Evolutionary conservation across 2,113 vertebrate species (phyloP).

Genomic region (Morone chrysops): DNA sequence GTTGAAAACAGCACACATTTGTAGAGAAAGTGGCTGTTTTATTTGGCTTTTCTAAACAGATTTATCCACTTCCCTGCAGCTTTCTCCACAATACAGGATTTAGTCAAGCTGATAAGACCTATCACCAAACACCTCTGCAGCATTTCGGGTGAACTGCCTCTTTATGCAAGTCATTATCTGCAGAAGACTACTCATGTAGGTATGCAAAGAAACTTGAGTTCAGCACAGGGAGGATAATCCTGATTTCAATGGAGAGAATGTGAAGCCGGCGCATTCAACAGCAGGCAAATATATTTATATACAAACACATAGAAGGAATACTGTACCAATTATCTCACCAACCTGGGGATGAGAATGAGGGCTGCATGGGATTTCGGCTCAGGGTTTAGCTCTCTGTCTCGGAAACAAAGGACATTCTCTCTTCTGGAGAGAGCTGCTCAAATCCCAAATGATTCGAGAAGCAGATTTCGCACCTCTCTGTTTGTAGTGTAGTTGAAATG

Average conservation of each 20-base stretch:
- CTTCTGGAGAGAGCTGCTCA: slow-evolving; percentile 56
- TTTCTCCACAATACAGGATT: background rate
- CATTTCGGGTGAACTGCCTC: slow-evolving; percentile 44
- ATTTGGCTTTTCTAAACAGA: background rate
- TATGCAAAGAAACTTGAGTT: slow-evolving; percentile 65
- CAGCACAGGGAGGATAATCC: slow-evolving; percentile 59
- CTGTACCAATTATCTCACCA: slow-evolving; percentile 73
- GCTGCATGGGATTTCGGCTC: slow-evolving; percentile 59
- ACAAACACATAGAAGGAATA: slow-evolving; percentile 60
- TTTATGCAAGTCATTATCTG: slow-evolving; percentile 5
- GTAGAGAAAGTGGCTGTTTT: background rate
- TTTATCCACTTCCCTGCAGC: background rate
- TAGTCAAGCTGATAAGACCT: background rate
- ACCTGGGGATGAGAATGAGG: slow-evolving; percentile 69
- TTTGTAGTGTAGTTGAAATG: slow-evolving; percentile 24
- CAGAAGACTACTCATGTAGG: slow-evolving; percentile 43
- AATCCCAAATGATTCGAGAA: slow-evolving; percentile 55
- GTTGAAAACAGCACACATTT: background rate
- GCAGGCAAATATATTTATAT: slow-evolving; percentile 52
- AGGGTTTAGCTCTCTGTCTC: slow-evolving; percentile 50
- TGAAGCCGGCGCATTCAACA: slow-evolving; percentile 56
- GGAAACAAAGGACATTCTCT: slow-evolving; percentile 58
- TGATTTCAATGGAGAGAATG: slow-evolving; percentile 34
- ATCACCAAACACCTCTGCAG: background rate
- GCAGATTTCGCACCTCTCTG: slow-evolving; percentile 40